phyloP scores from a whole-genome alignment of 53 echinoderm and acorn worm species.

The Holothuria leucospilota region DNA sequence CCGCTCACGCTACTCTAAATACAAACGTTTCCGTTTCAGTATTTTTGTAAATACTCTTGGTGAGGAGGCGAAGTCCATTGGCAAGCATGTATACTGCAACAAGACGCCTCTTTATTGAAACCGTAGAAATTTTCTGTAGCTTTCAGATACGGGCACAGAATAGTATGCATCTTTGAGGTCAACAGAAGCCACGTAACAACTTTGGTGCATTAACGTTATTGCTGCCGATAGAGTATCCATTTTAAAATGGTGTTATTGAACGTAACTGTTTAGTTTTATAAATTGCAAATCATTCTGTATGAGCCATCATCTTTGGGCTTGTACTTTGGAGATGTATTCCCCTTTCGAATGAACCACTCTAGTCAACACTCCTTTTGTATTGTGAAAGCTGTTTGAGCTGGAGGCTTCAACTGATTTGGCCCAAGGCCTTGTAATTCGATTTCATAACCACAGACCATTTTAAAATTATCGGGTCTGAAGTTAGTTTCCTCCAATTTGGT shows the following conservation, averaged over 20 bases:
- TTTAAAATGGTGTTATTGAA: no score
- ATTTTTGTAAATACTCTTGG: conserved; percentile 63
- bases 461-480: conserved; percentile 40
- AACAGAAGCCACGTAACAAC: conserved; percentile 62
- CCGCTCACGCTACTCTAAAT: not conserved
- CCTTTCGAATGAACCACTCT: no score
- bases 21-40: conserved; percentile 57
- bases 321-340: no score
- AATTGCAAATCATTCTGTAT: conserved; percentile 22
- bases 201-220: conserved; percentile 40
- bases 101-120: conserved; percentile 55
- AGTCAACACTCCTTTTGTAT: no score
- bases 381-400: not conserved
- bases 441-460: conserved; percentile 28
- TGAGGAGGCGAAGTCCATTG: conserved; percentile 57
- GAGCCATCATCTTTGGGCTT: no score
- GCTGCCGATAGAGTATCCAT: conserved; percentile 59
- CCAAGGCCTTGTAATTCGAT: conserved; percentile 33
- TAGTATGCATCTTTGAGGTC: conserved; percentile 70
- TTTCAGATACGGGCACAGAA: conserved; percentile 47
- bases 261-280: no score
- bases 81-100: no score
- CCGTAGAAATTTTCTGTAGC: conserved; percentile 25
- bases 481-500: no score
- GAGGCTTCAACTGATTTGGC: not conserved